A percentile compares a stretch with the other conserved stretches of the same genome.
phyloP scores from a whole-genome alignment of 1,140 invertebrate species.

The Hypsibius dujardini region DNA sequence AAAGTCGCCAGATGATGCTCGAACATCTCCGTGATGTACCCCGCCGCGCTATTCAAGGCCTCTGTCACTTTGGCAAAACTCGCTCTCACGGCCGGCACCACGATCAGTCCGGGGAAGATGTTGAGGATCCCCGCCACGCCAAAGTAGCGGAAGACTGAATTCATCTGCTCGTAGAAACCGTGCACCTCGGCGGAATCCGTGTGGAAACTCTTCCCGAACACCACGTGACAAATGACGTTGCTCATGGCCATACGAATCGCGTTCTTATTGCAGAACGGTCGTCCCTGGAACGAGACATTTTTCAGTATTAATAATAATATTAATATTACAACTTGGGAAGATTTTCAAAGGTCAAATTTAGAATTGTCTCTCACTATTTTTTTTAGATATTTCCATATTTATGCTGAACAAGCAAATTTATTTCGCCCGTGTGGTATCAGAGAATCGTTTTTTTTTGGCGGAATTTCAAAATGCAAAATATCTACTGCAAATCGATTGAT shows the following conservation, averaged over 20 bases:
- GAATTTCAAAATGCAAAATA: too few species aligned
- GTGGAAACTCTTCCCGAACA: background rate
- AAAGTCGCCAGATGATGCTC: background rate
- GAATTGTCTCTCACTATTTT: too few species aligned
- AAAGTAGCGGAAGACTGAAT: background rate
- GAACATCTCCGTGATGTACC: background rate
- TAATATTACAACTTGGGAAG: too few species aligned
- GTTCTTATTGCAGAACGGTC: slow-evolving; percentile 5
- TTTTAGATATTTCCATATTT: too few species aligned
- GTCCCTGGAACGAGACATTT: background rate
- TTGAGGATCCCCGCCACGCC: background rate
- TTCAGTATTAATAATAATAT: too few species aligned
- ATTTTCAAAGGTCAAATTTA: too few species aligned
- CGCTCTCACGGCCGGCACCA: background rate
- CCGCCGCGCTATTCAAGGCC: background rate
- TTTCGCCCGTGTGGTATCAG: too few species aligned
- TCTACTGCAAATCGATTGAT: too few species aligned
- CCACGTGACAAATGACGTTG: background rate
- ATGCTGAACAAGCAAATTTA: too few species aligned
- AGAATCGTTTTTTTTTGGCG: too few species aligned
- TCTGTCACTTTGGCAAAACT: slow-evolving; percentile 5
- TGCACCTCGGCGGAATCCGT: background rate
- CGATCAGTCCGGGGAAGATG: slow-evolving; percentile 4
- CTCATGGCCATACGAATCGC: background rate
- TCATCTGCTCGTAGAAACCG: background rate